A percentile compares a stretch with the other conserved stretches of the same genome.
phyloP scores from a whole-genome alignment of 2,113 vertebrate species.

The Stegostoma tigrinum region DNA sequence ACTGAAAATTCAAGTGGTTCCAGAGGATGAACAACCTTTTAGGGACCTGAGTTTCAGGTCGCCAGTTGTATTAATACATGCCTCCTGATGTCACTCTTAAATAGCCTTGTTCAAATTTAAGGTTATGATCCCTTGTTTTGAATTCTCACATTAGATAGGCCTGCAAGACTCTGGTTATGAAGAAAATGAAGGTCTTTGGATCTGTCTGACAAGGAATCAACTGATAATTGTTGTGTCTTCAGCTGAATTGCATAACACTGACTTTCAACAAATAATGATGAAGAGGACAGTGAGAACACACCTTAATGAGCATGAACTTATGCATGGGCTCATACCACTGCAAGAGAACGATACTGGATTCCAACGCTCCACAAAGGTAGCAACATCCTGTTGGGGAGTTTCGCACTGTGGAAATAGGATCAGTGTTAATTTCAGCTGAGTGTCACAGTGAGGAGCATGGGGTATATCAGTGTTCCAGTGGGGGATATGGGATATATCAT shows the following conservation, averaged over 20 bases:
- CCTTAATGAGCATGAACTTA: slow-evolving; percentile 88
- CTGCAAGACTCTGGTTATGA: not conserved
- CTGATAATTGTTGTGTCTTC: not conserved
- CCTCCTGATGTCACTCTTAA: not conserved
- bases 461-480: not conserved
- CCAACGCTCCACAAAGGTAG: slow-evolving; percentile 77
- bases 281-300: slow-evolving; percentile 40
- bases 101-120: not conserved
- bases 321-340: slow-evolving; percentile 90
- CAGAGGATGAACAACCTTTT: not conserved
- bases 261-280: not conserved
- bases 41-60: not conserved
- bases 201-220: not conserved
- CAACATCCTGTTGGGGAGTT: slow-evolving; percentile 54
- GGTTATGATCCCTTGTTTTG: not conserved
- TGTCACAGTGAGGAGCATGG: not conserved
- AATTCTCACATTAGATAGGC: not conserved
- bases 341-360: slow-evolving; percentile 74
- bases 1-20: not conserved
- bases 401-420: slow-evolving; percentile 48
- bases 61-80: not conserved
- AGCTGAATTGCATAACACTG: not conserved
- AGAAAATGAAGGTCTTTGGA: not conserved
- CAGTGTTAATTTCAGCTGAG: too few species aligned
- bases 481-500: not conserved